These are phyloP conservation scores for Gadus macrocephalus DNA, from an alignment of 2,113 vertebrate genomes.

Conservation along the genomic window DNA sequence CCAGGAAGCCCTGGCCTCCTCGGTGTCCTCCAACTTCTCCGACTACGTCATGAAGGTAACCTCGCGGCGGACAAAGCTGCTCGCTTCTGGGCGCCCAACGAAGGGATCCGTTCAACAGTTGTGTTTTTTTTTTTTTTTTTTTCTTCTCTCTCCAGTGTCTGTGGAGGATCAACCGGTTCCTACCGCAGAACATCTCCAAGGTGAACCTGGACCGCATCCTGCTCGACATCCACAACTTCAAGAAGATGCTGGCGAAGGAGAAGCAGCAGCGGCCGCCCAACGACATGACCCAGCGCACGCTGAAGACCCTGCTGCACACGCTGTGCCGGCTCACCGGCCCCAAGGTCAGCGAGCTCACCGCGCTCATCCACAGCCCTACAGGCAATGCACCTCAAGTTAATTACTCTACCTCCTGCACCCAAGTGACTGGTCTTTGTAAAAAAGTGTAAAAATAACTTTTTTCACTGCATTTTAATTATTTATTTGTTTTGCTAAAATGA, in stretches of 20 bases:
- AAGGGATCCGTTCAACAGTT: neutral
- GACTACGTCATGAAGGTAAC: constrained; percentile 89
- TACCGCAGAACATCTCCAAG: constrained; percentile 80
- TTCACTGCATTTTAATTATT: no score
- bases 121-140: neutral
- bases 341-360: constrained; percentile 64
- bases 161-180: constrained; percentile 85
- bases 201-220: constrained; percentile 86
- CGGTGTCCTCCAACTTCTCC: constrained; percentile 83
- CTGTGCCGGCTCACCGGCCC: constrained; percentile 84
- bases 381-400: no score
- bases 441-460: no score
- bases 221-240: constrained; percentile 85
- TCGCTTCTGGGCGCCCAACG: neutral
- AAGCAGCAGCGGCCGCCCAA: constrained; percentile 84
- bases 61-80: neutral
- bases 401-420: no score
- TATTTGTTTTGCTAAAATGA: no score
- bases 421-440: no score
- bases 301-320: constrained; percentile 83
- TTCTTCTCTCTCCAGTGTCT: constrained; percentile 73
- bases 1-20: constrained; percentile 84
- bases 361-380: no score
- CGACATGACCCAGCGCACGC: constrained; percentile 82
- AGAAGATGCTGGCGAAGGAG: constrained; percentile 87